Evolutionary conservation across 1,140 invertebrate genomes (phyloP), one percentile per base, ranked within the genome.

Genomic region (Leptoteleia sp.): DNA sequence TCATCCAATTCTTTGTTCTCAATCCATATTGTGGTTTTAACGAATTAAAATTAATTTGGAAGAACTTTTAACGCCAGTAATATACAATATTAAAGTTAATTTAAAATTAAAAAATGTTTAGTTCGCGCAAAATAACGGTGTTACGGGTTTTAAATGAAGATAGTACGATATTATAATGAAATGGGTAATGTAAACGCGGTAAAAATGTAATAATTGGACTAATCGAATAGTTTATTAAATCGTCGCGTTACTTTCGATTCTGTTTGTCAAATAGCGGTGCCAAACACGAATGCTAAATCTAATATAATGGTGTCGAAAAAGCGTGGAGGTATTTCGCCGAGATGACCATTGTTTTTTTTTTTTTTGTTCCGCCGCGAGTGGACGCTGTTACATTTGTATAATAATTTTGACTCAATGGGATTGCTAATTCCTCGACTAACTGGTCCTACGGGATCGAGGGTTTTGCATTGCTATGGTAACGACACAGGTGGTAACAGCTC

Each of bases 391-490:
- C 67, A 76, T 80, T 80, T 76, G 78, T 80, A 76, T 80, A 80
- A 80, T 80, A 76, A 72, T 72, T 80, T 70, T 33, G 45, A 62
- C 57, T 71, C 78, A 70, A 65, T 75, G 78, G 67, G 47, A 59
- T 48, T 61, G 71, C 81, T 83, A 83, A 83, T 83, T 83, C 73
- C 70, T 80, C 70, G 61, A 59, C 75, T 81, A 82, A 82, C 79
- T 71, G 73, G 55, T 71, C 75, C 75, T 72, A 52, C 61, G 50
- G 76, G 80, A 76, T 77, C 71, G 81, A 31, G 61, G 59, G 65
- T 65, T 64, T 76, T 70, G 54, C 72, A 73, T 75, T 57, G 70
- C 77, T 71, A 76, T 76, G 64, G 64, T 64, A 76, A 81, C 68
- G 80, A 79, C 70, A 78, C 79, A 82, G 82, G 73, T 83, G 81